Base-by-base conservation (phyloP, 2,113 vertebrate species). In the Elephantulus edwardii region DNA sequence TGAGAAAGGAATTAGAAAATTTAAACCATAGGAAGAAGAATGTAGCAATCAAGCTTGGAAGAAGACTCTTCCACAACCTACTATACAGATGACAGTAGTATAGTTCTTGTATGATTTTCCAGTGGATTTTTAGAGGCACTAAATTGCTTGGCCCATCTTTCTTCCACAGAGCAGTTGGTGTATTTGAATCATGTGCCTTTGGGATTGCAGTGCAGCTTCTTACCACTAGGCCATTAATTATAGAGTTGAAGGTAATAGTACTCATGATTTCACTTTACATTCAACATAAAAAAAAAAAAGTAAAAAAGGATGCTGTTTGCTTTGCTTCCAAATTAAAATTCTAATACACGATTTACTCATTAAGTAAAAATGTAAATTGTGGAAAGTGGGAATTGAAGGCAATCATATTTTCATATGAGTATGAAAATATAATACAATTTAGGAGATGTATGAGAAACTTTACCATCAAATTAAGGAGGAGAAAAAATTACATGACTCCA, bases 281-380 rank as follows among this genome's bases (percentile, higher is more conserved):
- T 90, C 8, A 89, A 68, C 2, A 54, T 3, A 35, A 3, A 17
- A 19, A 42, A 50, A 76, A 52, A 8, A 16, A 14, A 72, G 58
- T 38, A 12, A 83, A 35, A 62, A 75, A 90, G 16, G 22, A 46
- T 28, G 7, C 4, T 42, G 26, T 19, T 62, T 72, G 26, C 17
- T 66, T 91, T 86, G 58, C 16, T 54, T 80, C 89, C 13, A 58
- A 75, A 88, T 46, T 60, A 85, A 88, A 88, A 80, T 52, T 52
- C 20, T 4, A 46, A 64, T 14, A 56, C 3, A n/a, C 1, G 76
- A 48, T 20, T 68, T 92, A 68, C 60, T 84, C 30, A 86, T 52
- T 89, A 54, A 70, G 46, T 52, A 86, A 70, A 81, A 76, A 77
- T 54, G 42, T 74, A 26, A 85, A 62, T 33, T 64, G 1, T 74